Conservation (phyloP, 2,797 vertebrate genomes). For the Micromesistius poutassou region DNA sequence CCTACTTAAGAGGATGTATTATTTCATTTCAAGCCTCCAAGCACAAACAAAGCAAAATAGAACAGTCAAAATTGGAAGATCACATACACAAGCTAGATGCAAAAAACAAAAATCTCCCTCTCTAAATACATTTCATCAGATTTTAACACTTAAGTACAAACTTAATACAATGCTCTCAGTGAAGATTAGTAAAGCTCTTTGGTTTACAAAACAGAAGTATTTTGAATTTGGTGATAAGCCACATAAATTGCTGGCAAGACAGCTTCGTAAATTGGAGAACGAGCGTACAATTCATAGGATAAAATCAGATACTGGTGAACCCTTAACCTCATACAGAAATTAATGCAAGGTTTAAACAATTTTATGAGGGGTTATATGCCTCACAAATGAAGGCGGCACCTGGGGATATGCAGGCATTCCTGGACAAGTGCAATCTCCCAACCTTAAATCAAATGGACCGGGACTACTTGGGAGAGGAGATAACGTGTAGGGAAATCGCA, state of each 20-base stretch:
- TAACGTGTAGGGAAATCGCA: background rate
- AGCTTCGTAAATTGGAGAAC: background rate
- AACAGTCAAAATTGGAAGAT: background rate
- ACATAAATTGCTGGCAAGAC: background rate
- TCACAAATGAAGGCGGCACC: background rate
- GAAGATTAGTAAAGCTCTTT: background rate
- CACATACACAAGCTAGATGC: background rate
- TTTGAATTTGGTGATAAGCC: background rate
- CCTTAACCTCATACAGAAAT: background rate
- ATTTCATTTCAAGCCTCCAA: background rate
- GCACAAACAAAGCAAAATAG: background rate
- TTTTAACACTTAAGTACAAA: background rate
- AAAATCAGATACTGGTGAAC: background rate
- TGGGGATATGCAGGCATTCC: background rate
- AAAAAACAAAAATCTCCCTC: background rate
- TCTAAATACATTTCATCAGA: background rate
- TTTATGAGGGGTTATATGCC: background rate
- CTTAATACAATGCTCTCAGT: background rate
- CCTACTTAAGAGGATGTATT: background rate
- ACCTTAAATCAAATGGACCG: background rate
- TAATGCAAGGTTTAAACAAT: background rate
- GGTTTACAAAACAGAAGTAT: background rate
- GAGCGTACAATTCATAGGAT: background rate
- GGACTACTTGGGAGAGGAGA: background rate
- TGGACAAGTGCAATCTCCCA: background rate